These are phyloP conservation scores for Dicranocentrus wangi DNA, from an alignment of 2,888 invertebrate species.

Conservation along the genomic window DNA sequence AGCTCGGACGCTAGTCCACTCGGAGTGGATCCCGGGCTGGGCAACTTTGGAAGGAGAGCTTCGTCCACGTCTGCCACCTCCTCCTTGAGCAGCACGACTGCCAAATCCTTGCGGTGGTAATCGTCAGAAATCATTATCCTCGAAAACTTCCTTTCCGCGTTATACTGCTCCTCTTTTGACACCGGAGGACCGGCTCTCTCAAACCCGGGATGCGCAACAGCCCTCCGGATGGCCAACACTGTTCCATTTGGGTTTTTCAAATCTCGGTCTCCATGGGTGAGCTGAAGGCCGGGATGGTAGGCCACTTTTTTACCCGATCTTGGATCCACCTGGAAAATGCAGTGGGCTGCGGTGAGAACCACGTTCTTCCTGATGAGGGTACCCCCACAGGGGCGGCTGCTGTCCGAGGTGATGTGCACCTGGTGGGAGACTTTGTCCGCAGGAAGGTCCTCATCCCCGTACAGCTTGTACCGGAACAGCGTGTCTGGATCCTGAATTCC, in stretches of 20 bases:
- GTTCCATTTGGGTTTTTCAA: neutral
- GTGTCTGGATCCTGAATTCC: constrained; percentile 18
- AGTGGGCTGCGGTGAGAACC: constrained; percentile 45
- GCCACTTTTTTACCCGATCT: constrained; percentile 1
- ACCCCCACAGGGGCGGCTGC: constrained; percentile 34
- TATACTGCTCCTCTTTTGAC: neutral
- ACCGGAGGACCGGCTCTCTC: neutral
- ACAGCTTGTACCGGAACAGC: neutral
- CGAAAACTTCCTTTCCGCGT: neutral
- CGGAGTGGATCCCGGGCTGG: neutral
- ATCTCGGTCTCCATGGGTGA: constrained; percentile 1
- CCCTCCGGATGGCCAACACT: too few species aligned
- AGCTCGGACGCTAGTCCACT: constrained; percentile 13
- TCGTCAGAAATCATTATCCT: constrained; percentile 9
- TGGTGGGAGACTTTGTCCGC: constrained; percentile 6
- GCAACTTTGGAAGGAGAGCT: neutral
- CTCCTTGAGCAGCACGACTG: constrained; percentile 14
- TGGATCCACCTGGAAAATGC: constrained; percentile 1
- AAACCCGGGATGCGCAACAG: too few species aligned
- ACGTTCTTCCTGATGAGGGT: constrained; percentile 27
- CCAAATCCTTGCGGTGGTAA: constrained; percentile 36
- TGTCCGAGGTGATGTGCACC: constrained; percentile 13
- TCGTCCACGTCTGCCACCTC: neutral
- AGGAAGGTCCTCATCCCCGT: neutral
- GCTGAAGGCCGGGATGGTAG: neutral